phyloP scores from a whole-genome alignment of 2,888 invertebrate species.

The Hofmannophila pseudospretella region DNA sequence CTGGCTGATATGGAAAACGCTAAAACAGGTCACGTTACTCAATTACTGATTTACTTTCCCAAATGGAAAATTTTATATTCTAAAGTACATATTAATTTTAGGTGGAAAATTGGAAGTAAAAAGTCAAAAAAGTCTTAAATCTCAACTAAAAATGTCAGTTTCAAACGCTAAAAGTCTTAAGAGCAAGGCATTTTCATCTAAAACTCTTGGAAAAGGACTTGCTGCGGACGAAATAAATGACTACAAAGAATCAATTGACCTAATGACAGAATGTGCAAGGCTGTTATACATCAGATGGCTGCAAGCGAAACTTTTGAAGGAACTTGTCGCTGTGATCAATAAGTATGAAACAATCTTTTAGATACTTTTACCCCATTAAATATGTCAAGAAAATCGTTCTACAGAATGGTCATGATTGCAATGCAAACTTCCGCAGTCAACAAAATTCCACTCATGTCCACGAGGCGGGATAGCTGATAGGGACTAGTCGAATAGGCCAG shows the following conservation, averaged over 20 bases:
- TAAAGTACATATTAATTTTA: not conserved
- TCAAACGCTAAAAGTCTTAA: slow-evolving; percentile 12
- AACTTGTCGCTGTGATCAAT: slow-evolving; percentile 38
- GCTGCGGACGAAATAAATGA: slow-evolving; percentile 25
- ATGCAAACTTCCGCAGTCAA: too few species aligned
- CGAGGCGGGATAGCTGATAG: not conserved
- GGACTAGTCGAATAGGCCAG: too few species aligned
- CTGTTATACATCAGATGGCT: slow-evolving; percentile 52
- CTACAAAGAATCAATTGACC: slow-evolving; percentile 42
- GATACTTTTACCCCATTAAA: not conserved
- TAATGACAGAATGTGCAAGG: slow-evolving; percentile 52
- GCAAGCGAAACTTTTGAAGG: slow-evolving; percentile 47
- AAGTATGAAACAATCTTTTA: slow-evolving; percentile 31
- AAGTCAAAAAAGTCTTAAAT: not conserved
- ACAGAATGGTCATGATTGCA: too few species aligned
- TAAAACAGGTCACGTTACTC: not conserved
- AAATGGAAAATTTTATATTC: too few species aligned
- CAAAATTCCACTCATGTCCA: too few species aligned
- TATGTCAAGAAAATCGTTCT: not conserved
- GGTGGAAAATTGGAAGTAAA: slow-evolving; percentile 1
- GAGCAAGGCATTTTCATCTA: too few species aligned
- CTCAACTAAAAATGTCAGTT: not conserved
- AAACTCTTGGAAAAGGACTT: slow-evolving; percentile 4
- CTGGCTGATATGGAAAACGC: slow-evolving; percentile 15
- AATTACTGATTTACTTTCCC: too few species aligned